These are phyloP conservation scores for Taphrorychus bicolor DNA, from an alignment of 2,888 invertebrate species.

Conservation along the genomic window DNA sequence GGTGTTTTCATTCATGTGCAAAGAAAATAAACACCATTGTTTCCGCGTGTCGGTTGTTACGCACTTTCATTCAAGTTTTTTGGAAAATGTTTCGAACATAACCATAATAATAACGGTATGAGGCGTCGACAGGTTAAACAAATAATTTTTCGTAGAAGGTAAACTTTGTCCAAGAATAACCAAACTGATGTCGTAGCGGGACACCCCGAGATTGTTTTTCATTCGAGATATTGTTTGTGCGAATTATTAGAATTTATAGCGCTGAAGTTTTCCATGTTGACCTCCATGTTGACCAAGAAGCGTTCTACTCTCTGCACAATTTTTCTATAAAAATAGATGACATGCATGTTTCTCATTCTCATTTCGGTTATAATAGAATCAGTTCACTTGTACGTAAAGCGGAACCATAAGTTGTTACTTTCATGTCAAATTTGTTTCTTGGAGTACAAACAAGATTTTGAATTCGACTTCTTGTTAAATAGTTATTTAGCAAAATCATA, in stretches of 20 bases:
- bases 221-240: neutral
- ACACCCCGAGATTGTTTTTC: neutral
- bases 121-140: neutral
- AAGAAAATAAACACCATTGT: neutral
- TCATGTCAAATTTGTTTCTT: too few relatives aligned
- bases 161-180: neutral
- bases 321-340: too few relatives aligned
- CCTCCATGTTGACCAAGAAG: too few relatives aligned
- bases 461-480: too few relatives aligned
- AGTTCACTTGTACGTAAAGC: too few relatives aligned
- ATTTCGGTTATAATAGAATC: too few relatives aligned
- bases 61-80: slow-evolving; percentile 3
- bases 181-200: neutral
- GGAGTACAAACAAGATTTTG: too few relatives aligned
- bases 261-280: too few relatives aligned
- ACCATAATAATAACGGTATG: neutral
- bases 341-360: too few relatives aligned
- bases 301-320: too few relatives aligned
- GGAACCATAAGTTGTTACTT: too few relatives aligned
- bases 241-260: neutral
- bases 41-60: neutral
- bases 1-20: neutral
- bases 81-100: neutral
- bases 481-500: too few relatives aligned
- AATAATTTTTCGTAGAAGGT: neutral